Conservation (phyloP, 2,888 invertebrate genomes). For the Bruchidius siliquastri region DNA sequence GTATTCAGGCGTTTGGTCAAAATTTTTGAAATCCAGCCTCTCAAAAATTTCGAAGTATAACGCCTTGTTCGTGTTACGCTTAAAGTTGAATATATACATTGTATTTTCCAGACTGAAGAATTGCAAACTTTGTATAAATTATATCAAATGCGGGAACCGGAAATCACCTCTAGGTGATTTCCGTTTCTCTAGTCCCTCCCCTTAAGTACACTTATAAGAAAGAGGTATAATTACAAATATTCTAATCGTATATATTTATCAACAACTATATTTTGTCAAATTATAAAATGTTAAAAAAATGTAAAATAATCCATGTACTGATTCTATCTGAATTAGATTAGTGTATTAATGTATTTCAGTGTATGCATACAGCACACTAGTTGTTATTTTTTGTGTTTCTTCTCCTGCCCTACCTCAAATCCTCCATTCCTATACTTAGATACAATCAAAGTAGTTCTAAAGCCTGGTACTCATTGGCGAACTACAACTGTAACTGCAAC, state of each 20-base stretch:
- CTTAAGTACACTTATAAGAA: constrained; percentile 17
- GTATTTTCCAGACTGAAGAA: constrained; percentile 25
- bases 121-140: constrained; percentile 14
- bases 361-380: constrained; percentile 45
- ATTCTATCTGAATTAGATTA: constrained; percentile 39
- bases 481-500: too few species aligned
- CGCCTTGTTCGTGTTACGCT: constrained; percentile 20
- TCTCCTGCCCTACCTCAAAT: constrained; percentile 11
- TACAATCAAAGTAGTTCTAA: too few species aligned
- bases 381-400: constrained; percentile 36
- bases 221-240: constrained; percentile 41
- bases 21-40: constrained; percentile 44
- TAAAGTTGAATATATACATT: constrained; percentile 19
- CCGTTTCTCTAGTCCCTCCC: constrained; percentile 7
- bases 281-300: constrained; percentile 32
- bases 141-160: constrained; percentile 8
- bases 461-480: too few species aligned
- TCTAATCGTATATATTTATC: constrained; percentile 36
- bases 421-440: not conserved
- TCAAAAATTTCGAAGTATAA: constrained; percentile 33
- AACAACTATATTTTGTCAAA: constrained; percentile 45
- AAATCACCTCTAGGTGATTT: constrained; percentile 11
- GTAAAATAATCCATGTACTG: constrained; percentile 45
- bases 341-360: constrained; percentile 38
- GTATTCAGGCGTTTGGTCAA: constrained; percentile 19